Percentiles rank a stretch among this genome's conserved stretches.
Conservation (phyloP, 2,888 invertebrate species). For the Cataglyphis livida region DNA sequence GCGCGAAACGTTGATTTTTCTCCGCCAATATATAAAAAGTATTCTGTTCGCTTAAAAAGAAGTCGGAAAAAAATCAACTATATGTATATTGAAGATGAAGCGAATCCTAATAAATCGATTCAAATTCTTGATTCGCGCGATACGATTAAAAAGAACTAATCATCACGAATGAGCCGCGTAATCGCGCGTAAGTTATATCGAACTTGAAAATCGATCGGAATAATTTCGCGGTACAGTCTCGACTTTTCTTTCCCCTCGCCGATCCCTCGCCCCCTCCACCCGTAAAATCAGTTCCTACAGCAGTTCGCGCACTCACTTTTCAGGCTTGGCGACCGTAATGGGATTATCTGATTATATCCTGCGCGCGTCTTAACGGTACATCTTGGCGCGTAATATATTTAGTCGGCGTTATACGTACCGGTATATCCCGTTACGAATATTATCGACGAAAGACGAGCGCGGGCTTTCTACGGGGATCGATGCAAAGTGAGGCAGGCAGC, state of each 20-base stretch:
- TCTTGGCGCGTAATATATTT: conserved; percentile 62
- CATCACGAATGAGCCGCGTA: neutral
- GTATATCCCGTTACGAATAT: conserved; percentile 69
- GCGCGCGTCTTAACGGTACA: conserved; percentile 70
- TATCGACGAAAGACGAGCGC: conserved; percentile 51
- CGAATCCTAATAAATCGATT: neutral
- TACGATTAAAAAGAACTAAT: neutral
- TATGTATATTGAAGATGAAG: neutral
- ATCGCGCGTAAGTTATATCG: conserved; percentile 7
- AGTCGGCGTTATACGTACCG: conserved; percentile 53
- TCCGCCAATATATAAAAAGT: neutral
- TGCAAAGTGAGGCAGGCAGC: conserved; percentile 38
- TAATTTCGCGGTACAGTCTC: neutral
- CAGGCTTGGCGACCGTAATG: conserved; percentile 58
- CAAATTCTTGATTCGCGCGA: neutral
- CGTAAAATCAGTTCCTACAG: conserved; percentile 26
- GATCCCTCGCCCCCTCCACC: too few relatives aligned
- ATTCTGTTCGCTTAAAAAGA: neutral
- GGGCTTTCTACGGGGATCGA: conserved; percentile 50
- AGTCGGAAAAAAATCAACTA: neutral
- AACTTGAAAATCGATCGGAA: conserved; percentile 26
- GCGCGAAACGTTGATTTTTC: neutral
- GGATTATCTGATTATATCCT: conserved; percentile 70
- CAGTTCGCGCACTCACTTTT: conserved; percentile 57
- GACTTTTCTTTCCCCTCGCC: neutral